A percentile compares a stretch with the other conserved stretches of the same genome.
Evolutionary conservation across 2,797 vertebrate species (phyloP).

Genomic region (Sylvia borin): DNA sequence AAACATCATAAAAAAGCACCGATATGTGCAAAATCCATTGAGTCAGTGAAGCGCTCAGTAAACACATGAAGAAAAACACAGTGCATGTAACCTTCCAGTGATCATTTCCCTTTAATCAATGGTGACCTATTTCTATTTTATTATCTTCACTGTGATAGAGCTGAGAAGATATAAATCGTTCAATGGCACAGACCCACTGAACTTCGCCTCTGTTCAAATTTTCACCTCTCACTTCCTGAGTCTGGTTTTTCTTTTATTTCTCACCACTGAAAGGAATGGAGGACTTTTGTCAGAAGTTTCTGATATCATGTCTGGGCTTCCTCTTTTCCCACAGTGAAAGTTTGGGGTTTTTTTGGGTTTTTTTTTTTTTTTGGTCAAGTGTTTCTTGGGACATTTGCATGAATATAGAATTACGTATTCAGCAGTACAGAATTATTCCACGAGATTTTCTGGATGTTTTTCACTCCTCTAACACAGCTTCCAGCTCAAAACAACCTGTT

Average conservation of each 20-base stretch:
- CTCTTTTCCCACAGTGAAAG: background rate
- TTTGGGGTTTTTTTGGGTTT: no score
- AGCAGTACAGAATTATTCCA: background rate
- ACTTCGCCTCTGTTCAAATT: background rate
- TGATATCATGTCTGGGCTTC: background rate
- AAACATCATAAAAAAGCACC: background rate
- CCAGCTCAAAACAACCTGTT: background rate
- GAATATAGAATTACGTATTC: background rate
- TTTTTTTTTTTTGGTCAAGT: background rate
- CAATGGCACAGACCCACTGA: background rate
- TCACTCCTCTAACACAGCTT: background rate
- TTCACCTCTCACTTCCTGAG: background rate
- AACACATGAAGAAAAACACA: background rate
- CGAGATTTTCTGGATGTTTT: background rate
- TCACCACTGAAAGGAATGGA: background rate
- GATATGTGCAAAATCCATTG: background rate
- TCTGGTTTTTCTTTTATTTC: background rate
- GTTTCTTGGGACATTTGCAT: background rate
- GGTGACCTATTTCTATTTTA: background rate
- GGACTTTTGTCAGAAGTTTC: background rate
- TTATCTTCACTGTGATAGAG: background rate
- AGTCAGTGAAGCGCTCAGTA: background rate
- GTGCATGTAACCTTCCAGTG: background rate
- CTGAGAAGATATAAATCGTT: background rate
- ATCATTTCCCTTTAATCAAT: background rate